These are phyloP conservation scores for Pollenia amentaria DNA, from an alignment of 2,888 invertebrate genomes.

Conservation along the genomic window DNA sequence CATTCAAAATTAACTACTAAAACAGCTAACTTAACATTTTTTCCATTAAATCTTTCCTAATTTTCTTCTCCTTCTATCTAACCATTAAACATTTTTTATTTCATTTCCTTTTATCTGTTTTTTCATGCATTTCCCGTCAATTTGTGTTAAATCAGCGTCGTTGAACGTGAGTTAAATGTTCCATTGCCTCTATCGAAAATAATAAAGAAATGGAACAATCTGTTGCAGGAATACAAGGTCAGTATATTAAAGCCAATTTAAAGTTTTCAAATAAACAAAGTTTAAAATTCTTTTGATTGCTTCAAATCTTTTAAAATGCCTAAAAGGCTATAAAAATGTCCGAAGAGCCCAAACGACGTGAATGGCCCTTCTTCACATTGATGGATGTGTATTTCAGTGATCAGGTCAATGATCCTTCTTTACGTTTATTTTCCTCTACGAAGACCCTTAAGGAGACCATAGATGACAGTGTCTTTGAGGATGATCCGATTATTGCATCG, in stretches of 20 bases:
- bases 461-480: slow-evolving; percentile 84
- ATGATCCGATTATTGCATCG: slow-evolving; percentile 84
- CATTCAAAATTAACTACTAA: too few species aligned
- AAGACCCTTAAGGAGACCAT: slow-evolving; percentile 84
- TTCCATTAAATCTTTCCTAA: not conserved
- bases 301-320: not conserved
- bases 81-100: slow-evolving; percentile 29
- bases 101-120: slow-evolving; percentile 54
- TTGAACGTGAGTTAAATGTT: slow-evolving; percentile 84
- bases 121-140: slow-evolving; percentile 56
- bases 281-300: not conserved
- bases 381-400: slow-evolving; percentile 85
- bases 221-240: slow-evolving; percentile 85
- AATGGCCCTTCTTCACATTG: slow-evolving; percentile 85
- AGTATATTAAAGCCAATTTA: slow-evolving; percentile 45
- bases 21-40: not conserved
- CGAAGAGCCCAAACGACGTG: slow-evolving; percentile 84
- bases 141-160: slow-evolving; percentile 80
- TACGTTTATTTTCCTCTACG: slow-evolving; percentile 84
- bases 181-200: slow-evolving; percentile 85
- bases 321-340: slow-evolving; percentile 84
- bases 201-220: slow-evolving; percentile 85
- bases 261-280: slow-evolving; percentile 10
- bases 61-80: slow-evolving; percentile 10
- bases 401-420: slow-evolving; percentile 85